Evolutionary conservation across 2,113 vertebrate species (phyloP).

Genomic region (Ranitomeya variabilis): DNA sequence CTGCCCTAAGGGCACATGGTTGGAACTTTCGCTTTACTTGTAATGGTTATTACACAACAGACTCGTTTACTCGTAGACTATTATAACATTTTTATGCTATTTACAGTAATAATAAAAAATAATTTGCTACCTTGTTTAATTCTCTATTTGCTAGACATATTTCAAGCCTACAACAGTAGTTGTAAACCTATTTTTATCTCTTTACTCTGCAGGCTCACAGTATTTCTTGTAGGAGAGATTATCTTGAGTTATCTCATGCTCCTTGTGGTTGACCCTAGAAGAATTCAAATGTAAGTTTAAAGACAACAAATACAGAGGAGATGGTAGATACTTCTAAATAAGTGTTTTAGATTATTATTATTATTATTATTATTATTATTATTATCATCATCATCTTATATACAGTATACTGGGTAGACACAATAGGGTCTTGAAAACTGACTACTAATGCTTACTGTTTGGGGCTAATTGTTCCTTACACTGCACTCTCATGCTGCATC

Average conservation of each 20-base stretch:
- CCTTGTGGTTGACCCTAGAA: conserved; percentile 31
- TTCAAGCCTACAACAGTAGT: not conserved
- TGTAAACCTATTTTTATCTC: not conserved
- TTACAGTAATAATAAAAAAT: not conserved
- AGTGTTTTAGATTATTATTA: too few species aligned
- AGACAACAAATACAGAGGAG: not conserved
- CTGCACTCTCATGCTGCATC: too few species aligned
- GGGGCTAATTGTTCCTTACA: too few species aligned
- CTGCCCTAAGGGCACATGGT: too few species aligned
- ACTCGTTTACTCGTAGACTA: not conserved
- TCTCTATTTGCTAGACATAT: not conserved
- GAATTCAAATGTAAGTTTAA: conserved; percentile 57
- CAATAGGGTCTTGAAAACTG: too few species aligned
- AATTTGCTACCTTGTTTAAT: not conserved
- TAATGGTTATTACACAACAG: too few species aligned
- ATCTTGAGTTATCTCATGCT: conserved; percentile 52
- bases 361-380: too few species aligned
- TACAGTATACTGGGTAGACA: too few species aligned
- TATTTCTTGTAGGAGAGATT: conserved; percentile 57
- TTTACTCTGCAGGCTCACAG: conserved; percentile 35
- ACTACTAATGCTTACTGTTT: too few species aligned
- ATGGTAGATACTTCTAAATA: not conserved
- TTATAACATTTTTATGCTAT: not conserved
- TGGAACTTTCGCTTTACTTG: too few species aligned
- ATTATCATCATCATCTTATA: too few species aligned